A percentile compares a stretch with the other conserved stretches of the same genome.
Evolutionary conservation across 2,797 vertebrate species (phyloP).

Genomic region (Sebastes diploproa): DNA sequence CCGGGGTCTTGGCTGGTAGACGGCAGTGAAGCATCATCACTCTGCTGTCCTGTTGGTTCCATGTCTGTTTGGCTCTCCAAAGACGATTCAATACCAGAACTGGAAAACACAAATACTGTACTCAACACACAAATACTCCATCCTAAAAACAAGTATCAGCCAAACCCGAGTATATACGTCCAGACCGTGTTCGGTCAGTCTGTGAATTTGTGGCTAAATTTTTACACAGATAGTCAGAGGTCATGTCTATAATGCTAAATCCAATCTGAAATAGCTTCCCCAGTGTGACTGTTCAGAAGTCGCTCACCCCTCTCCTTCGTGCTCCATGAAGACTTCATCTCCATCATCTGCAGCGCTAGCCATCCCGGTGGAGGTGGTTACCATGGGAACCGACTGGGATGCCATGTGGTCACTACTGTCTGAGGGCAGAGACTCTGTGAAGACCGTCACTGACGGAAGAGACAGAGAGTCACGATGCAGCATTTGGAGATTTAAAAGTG

Average conservation of each 20-base stretch:
- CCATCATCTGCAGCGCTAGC: constrained; percentile 87
- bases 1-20: constrained; percentile 97
- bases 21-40: constrained; percentile 90
- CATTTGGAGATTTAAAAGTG: no score
- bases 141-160: not conserved
- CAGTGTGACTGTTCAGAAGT: not conserved
- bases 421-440: constrained; percentile 90
- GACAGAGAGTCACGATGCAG: not conserved
- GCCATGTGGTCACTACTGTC: constrained; percentile 91
- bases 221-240: no score
- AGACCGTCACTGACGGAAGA: constrained; percentile 87
- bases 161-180: no score
- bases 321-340: constrained; percentile 96
- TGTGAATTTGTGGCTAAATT: no score
- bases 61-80: constrained; percentile 89
- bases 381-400: constrained; percentile 98
- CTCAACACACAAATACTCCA: not conserved
- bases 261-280: not conserved
- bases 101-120: constrained; percentile 26
- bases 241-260: no score
- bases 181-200: no score
- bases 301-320: constrained; percentile 90
- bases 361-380: constrained; percentile 90
- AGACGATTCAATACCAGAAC: constrained; percentile 85
- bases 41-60: constrained; percentile 87